These are phyloP conservation scores for Stylophora pistillata DNA, from an alignment of 64 coral and sea anemone species.

Conservation along the genomic window DNA sequence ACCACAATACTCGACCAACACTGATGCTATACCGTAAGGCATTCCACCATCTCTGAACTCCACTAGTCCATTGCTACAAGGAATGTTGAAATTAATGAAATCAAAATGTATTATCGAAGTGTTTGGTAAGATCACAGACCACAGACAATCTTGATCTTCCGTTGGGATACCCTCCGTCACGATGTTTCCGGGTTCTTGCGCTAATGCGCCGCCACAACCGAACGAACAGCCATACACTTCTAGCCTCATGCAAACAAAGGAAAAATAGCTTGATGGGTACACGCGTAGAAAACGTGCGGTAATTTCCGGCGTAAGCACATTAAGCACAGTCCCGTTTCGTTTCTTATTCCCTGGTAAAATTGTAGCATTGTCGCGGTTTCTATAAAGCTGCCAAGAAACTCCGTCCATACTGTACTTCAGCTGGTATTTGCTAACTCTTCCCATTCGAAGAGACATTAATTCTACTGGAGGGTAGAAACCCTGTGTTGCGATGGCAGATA, in stretches of 20 bases:
- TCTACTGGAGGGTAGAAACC: constrained; percentile 75
- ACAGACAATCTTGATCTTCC: constrained; percentile 74
- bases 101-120: constrained; percentile 74
- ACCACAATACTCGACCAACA: constrained; percentile 65
- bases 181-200: constrained; percentile 61
- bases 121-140: constrained; percentile 74
- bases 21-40: constrained; percentile 50
- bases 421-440: constrained; percentile 90
- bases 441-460: constrained; percentile 64
- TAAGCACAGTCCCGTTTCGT: constrained; percentile 67
- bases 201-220: constrained; percentile 67
- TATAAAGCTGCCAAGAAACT: constrained; percentile 47
- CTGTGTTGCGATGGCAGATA: constrained; percentile 83
- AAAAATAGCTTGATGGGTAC: constrained; percentile 50
- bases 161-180: constrained; percentile 52
- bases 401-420: constrained; percentile 75
- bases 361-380: constrained; percentile 48
- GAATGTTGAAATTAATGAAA: constrained; percentile 82
- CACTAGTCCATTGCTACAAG: constrained; percentile 64
- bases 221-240: constrained; percentile 87
- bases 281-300: constrained; percentile 70
- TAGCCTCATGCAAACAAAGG: constrained; percentile 76
- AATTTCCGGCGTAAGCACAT: constrained; percentile 67
- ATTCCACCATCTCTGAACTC: constrained; percentile 63
- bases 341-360: constrained; percentile 59